Percentiles rank a stretch among this genome's conserved stretches.
These are phyloP conservation scores for Pocillopora verrucosa DNA, from an alignment of 64 coral and sea anemone genomes.

Conservation along the genomic window DNA sequence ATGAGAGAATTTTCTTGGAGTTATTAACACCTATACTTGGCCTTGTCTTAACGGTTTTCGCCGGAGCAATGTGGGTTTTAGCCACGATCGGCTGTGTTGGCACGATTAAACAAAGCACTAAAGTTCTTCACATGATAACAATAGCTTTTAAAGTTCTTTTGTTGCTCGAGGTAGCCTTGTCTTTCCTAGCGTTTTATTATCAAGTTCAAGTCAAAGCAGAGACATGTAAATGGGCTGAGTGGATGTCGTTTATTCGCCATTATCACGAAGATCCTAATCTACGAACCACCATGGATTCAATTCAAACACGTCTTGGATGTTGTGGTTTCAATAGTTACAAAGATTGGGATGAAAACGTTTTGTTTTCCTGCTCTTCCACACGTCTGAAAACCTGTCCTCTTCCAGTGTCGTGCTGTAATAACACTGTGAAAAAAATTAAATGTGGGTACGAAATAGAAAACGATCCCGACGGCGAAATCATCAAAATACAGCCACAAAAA, in stretches of 20 bases:
- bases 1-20: too few relatives aligned
- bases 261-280: slow-evolving; percentile 34
- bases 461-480: neutral
- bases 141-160: too few relatives aligned
- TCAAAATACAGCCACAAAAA: neutral
- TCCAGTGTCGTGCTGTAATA: slow-evolving; percentile 18
- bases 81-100: too few relatives aligned
- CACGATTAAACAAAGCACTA: too few relatives aligned
- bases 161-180: too few relatives aligned
- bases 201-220: neutral
- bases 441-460: neutral
- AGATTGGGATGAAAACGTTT: slow-evolving; percentile 20
- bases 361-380: slow-evolving; percentile 15
- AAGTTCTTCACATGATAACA: too few relatives aligned
- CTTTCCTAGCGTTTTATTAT: too few relatives aligned
- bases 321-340: slow-evolving; percentile 36
- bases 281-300: neutral
- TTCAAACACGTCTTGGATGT: slow-evolving; percentile 17
- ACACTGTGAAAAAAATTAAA: neutral
- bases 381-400: slow-evolving; percentile 14
- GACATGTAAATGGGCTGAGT: neutral
- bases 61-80: too few relatives aligned
- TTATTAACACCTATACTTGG: too few relatives aligned
- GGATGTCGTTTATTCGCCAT: slow-evolving; percentile 24
- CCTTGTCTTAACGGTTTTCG: too few relatives aligned